Evolutionary conservation across 2,797 vertebrate genomes (phyloP), one percentile per base, ranked within the genome.

Genomic region (Peromyscus attwateri): DNA sequence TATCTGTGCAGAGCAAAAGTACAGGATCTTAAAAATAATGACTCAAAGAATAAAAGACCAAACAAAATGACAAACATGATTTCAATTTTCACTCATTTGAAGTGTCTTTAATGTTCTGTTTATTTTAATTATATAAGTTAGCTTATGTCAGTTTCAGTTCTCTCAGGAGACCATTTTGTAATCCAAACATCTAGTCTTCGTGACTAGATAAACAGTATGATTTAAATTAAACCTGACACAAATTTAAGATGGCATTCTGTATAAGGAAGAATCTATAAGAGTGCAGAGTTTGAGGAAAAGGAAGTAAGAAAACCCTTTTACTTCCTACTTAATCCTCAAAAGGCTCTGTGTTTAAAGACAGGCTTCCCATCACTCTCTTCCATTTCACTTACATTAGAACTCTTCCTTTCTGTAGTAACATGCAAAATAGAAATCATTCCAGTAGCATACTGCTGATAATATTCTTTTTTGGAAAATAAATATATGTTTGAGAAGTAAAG

Each of bases 31-130:
- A 4, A 96, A 91, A 95, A 91, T 10, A 95, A 94, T 52, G 60
- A 79, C 57, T n/a, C 40, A 91, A 89, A 80, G 52, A 94, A 85
- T 6, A 92, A 66, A 6, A 89, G 60, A 91, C 87, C 40, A n/a
- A 91, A 95, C 79, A 94, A 68, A 60, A 88, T 11, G 6, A 27
- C 29, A 40, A 29, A 52, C 19, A 40, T 60, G 92, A 95, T 70
- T 93, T 94, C 85, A 79, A 57, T 93, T 93, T 97, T 92, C 75
- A 89, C 66, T 96, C 91, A 92, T 93, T 87, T 73, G 40, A 97
- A 60, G 80, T 88, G 37, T 87, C 92, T 81, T 71, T 90, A 95
- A 94, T 75, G 29, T 92, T 85, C 31, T 89, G 5, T 43, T 80
- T 88, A 70, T 49, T 75, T 95, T 84, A 85, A 87, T 57, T 95